Conservation (phyloP, 2,797 vertebrate genomes). For the Myotis planiceps region DNA sequence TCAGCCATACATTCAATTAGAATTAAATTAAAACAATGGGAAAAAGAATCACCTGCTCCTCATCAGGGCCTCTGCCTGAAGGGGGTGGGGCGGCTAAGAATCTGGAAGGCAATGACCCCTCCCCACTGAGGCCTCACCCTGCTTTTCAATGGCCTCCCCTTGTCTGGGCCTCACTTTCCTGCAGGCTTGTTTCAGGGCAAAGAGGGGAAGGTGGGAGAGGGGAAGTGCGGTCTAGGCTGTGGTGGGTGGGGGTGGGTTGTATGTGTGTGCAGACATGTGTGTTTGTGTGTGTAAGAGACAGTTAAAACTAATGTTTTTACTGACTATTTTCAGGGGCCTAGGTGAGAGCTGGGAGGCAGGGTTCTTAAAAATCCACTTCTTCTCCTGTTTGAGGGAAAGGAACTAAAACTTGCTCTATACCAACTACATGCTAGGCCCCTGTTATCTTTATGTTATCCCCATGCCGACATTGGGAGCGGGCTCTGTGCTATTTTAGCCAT, state of each 20-base stretch:
- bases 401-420: background rate
- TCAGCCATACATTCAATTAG: constrained; percentile 85
- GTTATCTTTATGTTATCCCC: background rate
- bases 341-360: background rate
- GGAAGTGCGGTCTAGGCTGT: background rate
- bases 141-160: constrained; percentile 47
- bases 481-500: background rate
- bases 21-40: constrained; percentile 84
- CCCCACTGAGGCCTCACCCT: constrained; percentile 28
- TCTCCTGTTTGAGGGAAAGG: background rate
- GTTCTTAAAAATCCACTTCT: background rate
- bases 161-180: background rate
- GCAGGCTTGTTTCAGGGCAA: background rate
- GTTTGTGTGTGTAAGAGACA: background rate
- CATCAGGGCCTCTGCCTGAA: constrained; percentile 78
- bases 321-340: background rate
- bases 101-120: constrained; percentile 68
- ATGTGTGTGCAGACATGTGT: background rate
- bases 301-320: background rate
- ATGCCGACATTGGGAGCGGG: background rate
- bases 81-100: constrained; percentile 63
- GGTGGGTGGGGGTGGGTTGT: no score
- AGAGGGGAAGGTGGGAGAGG: background rate
- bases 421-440: background rate
- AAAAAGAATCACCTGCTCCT: constrained; percentile 78